Conservation (phyloP, 2,797 vertebrate species). For the Intellagama lesueurii region DNA sequence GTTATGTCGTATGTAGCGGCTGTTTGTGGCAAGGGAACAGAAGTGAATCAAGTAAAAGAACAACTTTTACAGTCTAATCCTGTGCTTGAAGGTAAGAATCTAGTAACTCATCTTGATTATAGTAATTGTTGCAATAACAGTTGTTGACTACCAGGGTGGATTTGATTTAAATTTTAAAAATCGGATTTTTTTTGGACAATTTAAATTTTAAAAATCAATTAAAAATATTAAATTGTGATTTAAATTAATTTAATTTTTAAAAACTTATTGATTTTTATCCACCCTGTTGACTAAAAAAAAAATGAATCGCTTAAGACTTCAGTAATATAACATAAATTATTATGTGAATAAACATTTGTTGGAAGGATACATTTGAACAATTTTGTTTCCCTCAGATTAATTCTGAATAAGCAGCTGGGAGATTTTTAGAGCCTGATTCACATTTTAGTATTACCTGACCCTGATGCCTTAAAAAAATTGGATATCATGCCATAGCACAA, state of each 20-base stretch:
- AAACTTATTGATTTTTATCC: too few relatives aligned
- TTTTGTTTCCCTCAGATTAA: neutral
- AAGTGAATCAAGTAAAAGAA: conserved; percentile 99
- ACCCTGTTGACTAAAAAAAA: neutral
- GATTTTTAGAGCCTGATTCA: neutral
- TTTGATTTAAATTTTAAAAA: too few relatives aligned
- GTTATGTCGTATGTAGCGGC: conserved; percentile 99
- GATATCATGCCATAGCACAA: neutral
- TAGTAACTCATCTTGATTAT: accelerated
- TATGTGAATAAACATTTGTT: neutral
- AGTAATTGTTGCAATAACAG: neutral
- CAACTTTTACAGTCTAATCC: conserved; percentile 99
- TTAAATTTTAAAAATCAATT: too few relatives aligned
- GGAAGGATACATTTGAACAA: neutral
- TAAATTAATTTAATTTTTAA: too few relatives aligned
- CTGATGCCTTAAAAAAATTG: neutral
- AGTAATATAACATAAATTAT: neutral
- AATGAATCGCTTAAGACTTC: neutral
- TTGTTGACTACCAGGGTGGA: neutral
- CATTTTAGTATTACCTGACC: neutral
- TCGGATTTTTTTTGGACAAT: too few relatives aligned
- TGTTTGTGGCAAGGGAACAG: conserved; percentile 97
- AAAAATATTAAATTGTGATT: too few relatives aligned
- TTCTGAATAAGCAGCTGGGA: neutral
- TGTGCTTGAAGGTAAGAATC: conserved; percentile 94